Conservation (phyloP, 92 coral and sea anemone genomes). For the Desmophyllum pertusum region DNA sequence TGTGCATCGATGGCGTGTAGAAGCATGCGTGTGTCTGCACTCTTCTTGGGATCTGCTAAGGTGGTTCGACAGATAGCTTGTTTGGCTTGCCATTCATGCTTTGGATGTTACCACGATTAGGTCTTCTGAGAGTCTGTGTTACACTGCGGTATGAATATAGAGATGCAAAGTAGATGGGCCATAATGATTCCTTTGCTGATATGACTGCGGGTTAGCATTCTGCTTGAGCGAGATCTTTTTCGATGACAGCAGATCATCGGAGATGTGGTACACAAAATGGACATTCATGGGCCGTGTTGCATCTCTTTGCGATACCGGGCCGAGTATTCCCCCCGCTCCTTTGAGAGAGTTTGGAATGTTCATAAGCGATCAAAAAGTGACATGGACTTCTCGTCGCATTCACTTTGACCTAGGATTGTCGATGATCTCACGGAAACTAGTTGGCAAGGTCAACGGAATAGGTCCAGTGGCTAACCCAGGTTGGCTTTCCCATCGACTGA, state of each 20-base stretch:
- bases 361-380: conserved; percentile 47
- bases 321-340: no score
- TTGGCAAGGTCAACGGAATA: conserved; percentile 50
- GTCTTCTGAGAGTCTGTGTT: conserved; percentile 34
- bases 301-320: conserved; percentile 47
- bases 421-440: conserved; percentile 50
- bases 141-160: conserved; percentile 43
- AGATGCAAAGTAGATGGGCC: conserved; percentile 35
- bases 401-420: conserved; percentile 37
- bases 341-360: conserved; percentile 51
- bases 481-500: conserved; percentile 72
- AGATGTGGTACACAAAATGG: conserved; percentile 49
- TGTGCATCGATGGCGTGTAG: conserved; percentile 46
- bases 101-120: conserved; percentile 46
- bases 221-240: conserved; percentile 53
- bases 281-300: conserved; percentile 28
- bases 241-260: conserved; percentile 60
- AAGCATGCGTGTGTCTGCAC: conserved; percentile 46
- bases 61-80: conserved; percentile 31
- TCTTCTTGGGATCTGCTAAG: conserved; percentile 37
- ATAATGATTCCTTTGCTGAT: conserved; percentile 42
- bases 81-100: conserved; percentile 42
- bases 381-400: conserved; percentile 35
- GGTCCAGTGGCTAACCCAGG: conserved; percentile 53
- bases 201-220: conserved; percentile 29